Evolutionary conservation across 1,140 invertebrate species (phyloP), one percentile per base, ranked within the genome.

Genomic region (Drosophila albomicans): DNA sequence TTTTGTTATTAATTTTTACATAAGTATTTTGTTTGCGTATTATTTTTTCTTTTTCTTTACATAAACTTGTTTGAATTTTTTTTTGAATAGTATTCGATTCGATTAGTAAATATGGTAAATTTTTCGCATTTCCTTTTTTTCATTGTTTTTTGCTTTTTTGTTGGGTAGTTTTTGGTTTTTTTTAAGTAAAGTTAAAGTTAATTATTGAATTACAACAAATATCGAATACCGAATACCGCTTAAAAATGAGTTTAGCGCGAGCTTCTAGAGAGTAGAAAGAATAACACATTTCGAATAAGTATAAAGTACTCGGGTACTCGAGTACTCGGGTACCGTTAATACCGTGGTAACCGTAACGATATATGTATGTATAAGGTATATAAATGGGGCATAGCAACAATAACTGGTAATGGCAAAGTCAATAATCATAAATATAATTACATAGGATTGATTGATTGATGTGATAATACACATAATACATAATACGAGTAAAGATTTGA

Each of bases 181-280:
- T 61, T 57, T 77, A 58, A 49, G 71, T 75, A 82, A 82, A 70
- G 64, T 45, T 75, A 81, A 76, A 82, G 75, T 87, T 71, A 82
- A 87, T 80, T 85, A 66, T 85, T 78, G 78, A 84, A 89, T 88
- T 89, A 88, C 78, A 88, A 89, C 80, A 87, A 84, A 84, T 88
- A 81, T 58, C 51, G 79, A 56, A 56, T 57, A 54, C 41, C 58
- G 28, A 87, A 87, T 86, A 82, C 79, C 82, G 82, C 79, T 70
- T 81, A 35, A 79, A 86, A 86, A 86, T 86, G 63, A 81, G 77
- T 75, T 81, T 81, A 88, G 85, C 84, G 84, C 84, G 84, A 88
- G 84, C 77, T 51, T 78, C 63, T 88, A 84, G 69, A 71, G 70
- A 75, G 70, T 84, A 75, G 72, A 79, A 86, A 82, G 78, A 67